phyloP scores from a whole-genome alignment of 2,797 vertebrate species.

The Notamacropus eugenii region DNA sequence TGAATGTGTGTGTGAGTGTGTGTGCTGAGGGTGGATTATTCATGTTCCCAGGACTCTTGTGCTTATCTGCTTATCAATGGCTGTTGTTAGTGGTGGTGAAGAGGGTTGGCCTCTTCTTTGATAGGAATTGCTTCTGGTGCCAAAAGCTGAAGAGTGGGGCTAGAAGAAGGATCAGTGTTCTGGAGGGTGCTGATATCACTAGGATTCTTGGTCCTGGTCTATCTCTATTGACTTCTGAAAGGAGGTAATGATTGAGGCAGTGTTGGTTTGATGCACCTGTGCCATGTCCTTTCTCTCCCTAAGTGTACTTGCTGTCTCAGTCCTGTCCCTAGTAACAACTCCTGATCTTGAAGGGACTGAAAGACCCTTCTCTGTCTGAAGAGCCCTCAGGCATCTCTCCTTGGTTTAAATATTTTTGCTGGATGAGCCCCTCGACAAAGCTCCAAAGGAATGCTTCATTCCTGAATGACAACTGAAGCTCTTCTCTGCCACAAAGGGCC shows the following conservation, averaged over 20 bases:
- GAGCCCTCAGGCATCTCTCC: not conserved
- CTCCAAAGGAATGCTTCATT: not conserved
- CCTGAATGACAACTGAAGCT: not conserved
- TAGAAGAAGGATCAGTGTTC: not conserved
- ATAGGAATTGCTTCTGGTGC: not conserved
- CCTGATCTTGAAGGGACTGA: not conserved
- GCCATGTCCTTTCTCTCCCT: not conserved
- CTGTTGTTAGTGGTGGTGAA: not conserved
- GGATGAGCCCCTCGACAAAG: not conserved
- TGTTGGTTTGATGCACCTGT: not conserved
- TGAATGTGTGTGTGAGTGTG: no score
- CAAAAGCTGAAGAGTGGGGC: not conserved
- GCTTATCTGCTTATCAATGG: not conserved
- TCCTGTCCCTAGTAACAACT: not conserved
- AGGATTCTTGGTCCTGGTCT: not conserved
- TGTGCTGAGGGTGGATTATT: not conserved
- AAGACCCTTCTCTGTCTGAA: not conserved
- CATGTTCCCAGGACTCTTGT: not conserved
- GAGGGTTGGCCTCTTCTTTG: not conserved
- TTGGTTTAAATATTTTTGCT: not conserved
- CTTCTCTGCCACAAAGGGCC: not conserved
- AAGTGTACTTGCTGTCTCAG: not conserved
- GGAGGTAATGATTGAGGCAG: not conserved
- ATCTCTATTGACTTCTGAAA: not conserved
- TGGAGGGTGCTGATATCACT: not conserved